phyloP scores from a whole-genome alignment of 2,888 invertebrate genomes.

The Aradus depressus region DNA sequence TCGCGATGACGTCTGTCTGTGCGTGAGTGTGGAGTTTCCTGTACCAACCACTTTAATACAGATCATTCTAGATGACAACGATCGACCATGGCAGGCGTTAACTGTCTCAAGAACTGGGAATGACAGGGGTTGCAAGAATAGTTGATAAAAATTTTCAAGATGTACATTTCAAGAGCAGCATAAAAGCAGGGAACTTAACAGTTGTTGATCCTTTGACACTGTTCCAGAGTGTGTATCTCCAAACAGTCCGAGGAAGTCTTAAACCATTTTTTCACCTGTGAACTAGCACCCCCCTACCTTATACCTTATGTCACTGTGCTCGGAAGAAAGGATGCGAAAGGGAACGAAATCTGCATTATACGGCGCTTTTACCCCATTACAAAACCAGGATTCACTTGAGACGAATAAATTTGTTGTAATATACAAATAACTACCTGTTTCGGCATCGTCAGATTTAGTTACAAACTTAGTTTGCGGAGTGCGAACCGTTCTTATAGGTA shows the following conservation, averaged over 20 bases:
- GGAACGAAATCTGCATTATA: slow-evolving; percentile 24
- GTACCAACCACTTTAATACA: too few relatives aligned
- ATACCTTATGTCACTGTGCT: slow-evolving; percentile 29
- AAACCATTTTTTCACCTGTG: slow-evolving; percentile 27
- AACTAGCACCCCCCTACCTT: slow-evolving; percentile 29
- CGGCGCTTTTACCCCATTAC: slow-evolving; percentile 15
- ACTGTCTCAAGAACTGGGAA: slow-evolving; percentile 29
- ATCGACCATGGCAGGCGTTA: slow-evolving; percentile 16
- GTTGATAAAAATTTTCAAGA: slow-evolving; percentile 23
- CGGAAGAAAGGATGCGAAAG: slow-evolving; percentile 28
- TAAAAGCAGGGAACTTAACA: slow-evolving; percentile 8
- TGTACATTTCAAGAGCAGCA: slow-evolving; percentile 10
- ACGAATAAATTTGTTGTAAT: too few relatives aligned
- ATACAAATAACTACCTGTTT: too few relatives aligned
- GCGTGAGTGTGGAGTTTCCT: too few relatives aligned
- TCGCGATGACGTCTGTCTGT: too few relatives aligned
- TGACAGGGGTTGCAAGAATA: slow-evolving; percentile 21
- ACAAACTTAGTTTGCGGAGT: too few relatives aligned
- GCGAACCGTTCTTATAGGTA: too few relatives aligned
- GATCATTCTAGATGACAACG: too few relatives aligned
- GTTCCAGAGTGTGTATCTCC: slow-evolving; percentile 30
- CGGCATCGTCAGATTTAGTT: too few relatives aligned
- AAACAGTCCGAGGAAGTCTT: slow-evolving; percentile 26
- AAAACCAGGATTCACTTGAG: too few relatives aligned
- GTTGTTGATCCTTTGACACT: slow-evolving; percentile 29